Evolutionary conservation across 2,797 vertebrate species (phyloP).

Genomic region (Cynodonichthys magdalenae): DNA sequence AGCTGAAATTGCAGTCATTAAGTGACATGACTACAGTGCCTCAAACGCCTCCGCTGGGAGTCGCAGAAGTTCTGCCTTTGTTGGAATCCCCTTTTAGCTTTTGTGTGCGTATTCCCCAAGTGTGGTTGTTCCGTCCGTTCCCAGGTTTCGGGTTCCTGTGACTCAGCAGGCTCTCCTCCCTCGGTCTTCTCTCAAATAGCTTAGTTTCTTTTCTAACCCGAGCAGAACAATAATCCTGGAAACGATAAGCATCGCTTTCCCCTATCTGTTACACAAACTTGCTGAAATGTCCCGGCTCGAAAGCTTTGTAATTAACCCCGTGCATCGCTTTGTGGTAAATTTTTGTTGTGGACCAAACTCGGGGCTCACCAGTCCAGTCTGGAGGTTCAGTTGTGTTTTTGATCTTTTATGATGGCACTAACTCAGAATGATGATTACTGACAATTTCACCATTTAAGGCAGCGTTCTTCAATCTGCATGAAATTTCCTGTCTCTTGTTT

Average conservation of each 20-base stretch:
- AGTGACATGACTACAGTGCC: slow-evolving; percentile 77
- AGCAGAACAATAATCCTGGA: slow-evolving; percentile 67
- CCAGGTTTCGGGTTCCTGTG: slow-evolving; percentile 82
- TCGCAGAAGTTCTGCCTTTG: slow-evolving; percentile 71
- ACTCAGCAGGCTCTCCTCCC: slow-evolving; percentile 76
- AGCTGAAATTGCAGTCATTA: slow-evolving; percentile 75
- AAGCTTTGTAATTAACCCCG: slow-evolving; percentile 47
- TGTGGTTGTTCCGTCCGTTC: slow-evolving; percentile 68
- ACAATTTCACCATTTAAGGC: slow-evolving; percentile 79
- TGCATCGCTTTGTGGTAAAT: slow-evolving; percentile 38
- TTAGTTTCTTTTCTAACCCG: slow-evolving; percentile 70
- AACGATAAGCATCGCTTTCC: slow-evolving; percentile 69
- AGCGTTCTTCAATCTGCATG: slow-evolving; percentile 50
- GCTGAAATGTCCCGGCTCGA: slow-evolving; percentile 65
- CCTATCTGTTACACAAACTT: slow-evolving; percentile 71
- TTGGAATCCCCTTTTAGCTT: slow-evolving; percentile 78
- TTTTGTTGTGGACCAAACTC: slow-evolving; percentile 23
- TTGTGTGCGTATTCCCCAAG: slow-evolving; percentile 81
- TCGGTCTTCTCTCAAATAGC: slow-evolving; percentile 68
- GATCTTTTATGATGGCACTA: slow-evolving; percentile 18
- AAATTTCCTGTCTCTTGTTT: slow-evolving; percentile 60
- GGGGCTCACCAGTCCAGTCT: slow-evolving; percentile 18
- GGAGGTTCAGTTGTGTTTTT: slow-evolving; percentile 31
- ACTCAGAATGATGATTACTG: slow-evolving; percentile 35
- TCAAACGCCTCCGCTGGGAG: slow-evolving; percentile 71